Evolutionary conservation across 2,888 invertebrate species (phyloP).

Genomic region (Nemoura dubitans): DNA sequence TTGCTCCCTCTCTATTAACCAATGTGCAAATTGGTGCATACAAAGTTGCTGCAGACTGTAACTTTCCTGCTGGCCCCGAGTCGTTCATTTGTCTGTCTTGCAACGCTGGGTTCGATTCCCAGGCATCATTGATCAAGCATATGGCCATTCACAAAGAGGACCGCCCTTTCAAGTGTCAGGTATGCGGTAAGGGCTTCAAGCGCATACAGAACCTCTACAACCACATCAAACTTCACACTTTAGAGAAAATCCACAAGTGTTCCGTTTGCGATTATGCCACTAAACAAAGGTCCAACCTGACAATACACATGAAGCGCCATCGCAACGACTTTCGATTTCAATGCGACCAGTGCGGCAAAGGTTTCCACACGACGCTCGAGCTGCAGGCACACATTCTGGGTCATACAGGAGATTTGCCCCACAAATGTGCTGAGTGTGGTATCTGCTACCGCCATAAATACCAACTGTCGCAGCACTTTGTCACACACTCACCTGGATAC

Average conservation of each 20-base stretch:
- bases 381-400: conserved; percentile 68
- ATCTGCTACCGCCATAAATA: conserved; percentile 55
- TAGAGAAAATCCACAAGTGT: conserved; percentile 46
- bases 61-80: conserved; percentile 49
- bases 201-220: conserved; percentile 39
- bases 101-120: conserved; percentile 32
- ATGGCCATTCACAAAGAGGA: conserved; percentile 40
- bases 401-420: conserved; percentile 65
- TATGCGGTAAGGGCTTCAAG: conserved; percentile 56
- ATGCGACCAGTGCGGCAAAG: conserved; percentile 61
- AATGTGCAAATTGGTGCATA: not conserved
- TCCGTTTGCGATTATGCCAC: conserved; percentile 45
- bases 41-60: not conserved
- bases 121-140: conserved; percentile 41
- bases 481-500: conserved; percentile 54
- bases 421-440: conserved; percentile 65
- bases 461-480: conserved; percentile 57
- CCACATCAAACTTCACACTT: conserved; percentile 50
- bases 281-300: conserved; percentile 45
- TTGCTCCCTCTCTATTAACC: not conserved
- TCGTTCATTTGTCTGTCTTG: not conserved
- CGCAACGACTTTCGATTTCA: conserved; percentile 44
- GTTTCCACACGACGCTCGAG: conserved; percentile 64
- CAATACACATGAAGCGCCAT: conserved; percentile 48
- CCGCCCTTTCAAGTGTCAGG: conserved; percentile 44